Base-by-base conservation (phyloP, 2,113 vertebrate species). In the Tyrannus savana region DNA sequence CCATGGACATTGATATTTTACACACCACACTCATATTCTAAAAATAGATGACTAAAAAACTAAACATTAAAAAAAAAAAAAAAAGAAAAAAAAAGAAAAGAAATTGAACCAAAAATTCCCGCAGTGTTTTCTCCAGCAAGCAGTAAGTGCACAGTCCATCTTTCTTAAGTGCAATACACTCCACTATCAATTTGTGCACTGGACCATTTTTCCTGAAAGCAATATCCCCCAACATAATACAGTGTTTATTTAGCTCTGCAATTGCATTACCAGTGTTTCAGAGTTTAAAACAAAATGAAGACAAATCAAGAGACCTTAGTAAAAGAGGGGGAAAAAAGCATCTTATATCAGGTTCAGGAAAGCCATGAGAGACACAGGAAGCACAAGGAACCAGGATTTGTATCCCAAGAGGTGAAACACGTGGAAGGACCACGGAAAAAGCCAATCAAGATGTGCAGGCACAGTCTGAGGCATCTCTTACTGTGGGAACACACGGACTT, bases 201-300 rank as follows among this genome's bases (percentile, higher is more conserved):
- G 93, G 86, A 93, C 89, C 93, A 94, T 96, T 96, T 95, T 96
- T 96, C 93, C 87, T 84, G 87, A 89, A 96, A 95, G 93, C 64
- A 96, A 96, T 91, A 95, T 89, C 94, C 84, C 73, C 91, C 91
- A 92, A 87, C 84, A 91, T 87, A 90, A 92, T 64, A 84, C 66
- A 71, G 52, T 75, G 77, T 95, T 93, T 95, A 95, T 93, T 95
- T 93, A 94, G 93, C 91, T 90, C 94, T 75, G 63, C 93, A 95
- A 96, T 89, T 89, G 89, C 80, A 95, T 96, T 95, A 90, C 33
- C 5, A 71, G 60, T 68, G 80, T 90, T 94, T 92, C 87, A 81
- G 89, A 91, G 84, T 84, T 97, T 96, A 95, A 96, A 93, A 91
- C 69, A 94, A 87, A 96, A 95, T 79, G 84, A 95, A 96, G 93